A percentile compares a stretch with the other conserved stretches of the same genome.
These are phyloP conservation scores for Dasyurus viverrinus DNA, from an alignment of 2,113 vertebrate species.

Conservation along the genomic window DNA sequence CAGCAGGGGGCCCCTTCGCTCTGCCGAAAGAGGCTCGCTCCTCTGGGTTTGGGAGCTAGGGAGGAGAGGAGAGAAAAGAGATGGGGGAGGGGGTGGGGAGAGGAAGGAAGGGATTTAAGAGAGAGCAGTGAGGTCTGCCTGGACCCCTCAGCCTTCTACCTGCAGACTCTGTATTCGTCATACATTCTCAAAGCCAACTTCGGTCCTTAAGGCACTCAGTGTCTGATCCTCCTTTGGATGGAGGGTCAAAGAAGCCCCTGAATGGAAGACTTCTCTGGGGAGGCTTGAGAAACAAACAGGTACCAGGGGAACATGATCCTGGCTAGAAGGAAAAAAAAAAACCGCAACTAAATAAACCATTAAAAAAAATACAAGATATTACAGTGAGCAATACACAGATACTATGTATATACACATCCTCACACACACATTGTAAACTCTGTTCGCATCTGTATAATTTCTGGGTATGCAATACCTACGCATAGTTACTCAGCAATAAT, in stretches of 20 bases:
- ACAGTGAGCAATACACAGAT: background rate
- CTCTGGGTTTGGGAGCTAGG: background rate
- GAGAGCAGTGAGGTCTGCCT: background rate
- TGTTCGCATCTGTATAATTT: background rate
- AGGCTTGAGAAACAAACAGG: background rate
- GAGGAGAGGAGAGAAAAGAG: background rate
- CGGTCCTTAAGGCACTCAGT: background rate
- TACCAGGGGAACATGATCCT: background rate
- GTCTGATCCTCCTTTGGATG: background rate
- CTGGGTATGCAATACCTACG: background rate
- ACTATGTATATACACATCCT: background rate
- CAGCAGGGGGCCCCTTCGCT: constrained; percentile 83
- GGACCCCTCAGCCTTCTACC: background rate
- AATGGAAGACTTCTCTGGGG: background rate
- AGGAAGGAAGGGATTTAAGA: background rate
- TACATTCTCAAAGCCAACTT: background rate
- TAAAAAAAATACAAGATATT: background rate
- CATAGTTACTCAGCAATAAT: background rate
- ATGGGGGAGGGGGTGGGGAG: background rate
- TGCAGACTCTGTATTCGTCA: background rate
- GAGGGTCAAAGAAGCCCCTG: background rate
- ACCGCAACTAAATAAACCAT: background rate
- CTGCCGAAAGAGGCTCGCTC: constrained; percentile 52
- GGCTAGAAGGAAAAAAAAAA: background rate
- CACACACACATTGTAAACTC: background rate